phyloP scores from a whole-genome alignment of 2,888 invertebrate genomes.

The Homarus gammarus region DNA sequence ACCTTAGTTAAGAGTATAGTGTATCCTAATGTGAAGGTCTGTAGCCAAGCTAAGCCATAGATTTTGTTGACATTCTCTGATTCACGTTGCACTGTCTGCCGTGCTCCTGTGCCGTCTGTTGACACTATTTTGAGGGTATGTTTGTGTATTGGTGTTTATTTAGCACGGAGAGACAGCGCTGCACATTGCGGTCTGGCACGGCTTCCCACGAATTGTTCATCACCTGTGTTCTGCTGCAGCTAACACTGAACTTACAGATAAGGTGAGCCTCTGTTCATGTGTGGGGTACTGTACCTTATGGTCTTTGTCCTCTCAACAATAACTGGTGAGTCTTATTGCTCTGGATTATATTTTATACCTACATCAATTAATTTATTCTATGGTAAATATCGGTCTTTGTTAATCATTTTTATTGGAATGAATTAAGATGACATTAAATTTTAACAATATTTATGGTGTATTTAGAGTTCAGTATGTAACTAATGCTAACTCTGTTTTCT shows the following conservation, averaged over 20 bases:
- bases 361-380: too few relatives aligned
- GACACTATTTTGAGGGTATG: conserved; percentile 38
- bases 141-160: conserved; percentile 61
- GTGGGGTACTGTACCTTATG: background rate
- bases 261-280: conserved; percentile 78
- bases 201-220: conserved; percentile 79
- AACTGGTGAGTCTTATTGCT: background rate
- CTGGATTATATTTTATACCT: background rate
- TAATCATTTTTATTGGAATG: too few relatives aligned
- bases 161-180: conserved; percentile 82
- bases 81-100: background rate
- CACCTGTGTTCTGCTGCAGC: conserved; percentile 79
- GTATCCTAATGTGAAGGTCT: background rate
- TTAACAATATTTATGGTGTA: background rate
- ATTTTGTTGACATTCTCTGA: background rate
- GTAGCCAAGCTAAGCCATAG: background rate
- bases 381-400: too few relatives aligned
- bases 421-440: too few relatives aligned
- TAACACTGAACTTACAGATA: conserved; percentile 79
- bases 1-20: too few relatives aligned
- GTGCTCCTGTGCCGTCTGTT: conserved; percentile 23
- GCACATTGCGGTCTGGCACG: conserved; percentile 82
- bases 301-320: background rate
- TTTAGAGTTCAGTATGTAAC: background rate
- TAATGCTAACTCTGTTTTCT: background rate